Percentiles rank a stretch among this genome's conserved stretches.
Conservation (phyloP, 2,888 invertebrate genomes). For the Monopis laevigella region DNA sequence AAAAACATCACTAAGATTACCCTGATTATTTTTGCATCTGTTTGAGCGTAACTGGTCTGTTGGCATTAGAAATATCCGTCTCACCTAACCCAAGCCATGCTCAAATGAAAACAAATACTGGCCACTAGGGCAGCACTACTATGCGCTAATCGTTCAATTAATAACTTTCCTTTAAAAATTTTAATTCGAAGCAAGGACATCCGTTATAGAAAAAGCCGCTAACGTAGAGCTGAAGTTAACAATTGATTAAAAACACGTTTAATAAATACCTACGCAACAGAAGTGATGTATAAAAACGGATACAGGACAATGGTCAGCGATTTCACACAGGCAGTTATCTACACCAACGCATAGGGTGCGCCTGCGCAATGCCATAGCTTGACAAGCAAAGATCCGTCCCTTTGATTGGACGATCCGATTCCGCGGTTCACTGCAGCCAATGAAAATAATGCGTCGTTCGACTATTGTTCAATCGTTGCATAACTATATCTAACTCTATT, state of each 20-base stretch:
- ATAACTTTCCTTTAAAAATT: no score
- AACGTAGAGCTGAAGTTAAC: no score
- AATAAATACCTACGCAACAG: not conserved
- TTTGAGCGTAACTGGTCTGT: no score
- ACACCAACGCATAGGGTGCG: conserved; percentile 35
- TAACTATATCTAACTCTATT: conserved; percentile 35
- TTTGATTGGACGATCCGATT: conserved; percentile 41
- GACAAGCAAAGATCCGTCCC: conserved; percentile 55
- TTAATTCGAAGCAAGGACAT: no score
- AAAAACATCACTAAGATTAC: no score
- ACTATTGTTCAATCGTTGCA: conserved; percentile 29
- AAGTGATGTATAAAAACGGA: conserved; percentile 27
- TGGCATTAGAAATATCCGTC: no score
- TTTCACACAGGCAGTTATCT: conserved; percentile 26
- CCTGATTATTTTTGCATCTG: no score
- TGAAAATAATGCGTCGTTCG: conserved; percentile 21
- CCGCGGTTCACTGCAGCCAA: conserved; percentile 40
- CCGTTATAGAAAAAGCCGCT: no score
- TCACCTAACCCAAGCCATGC: no score
- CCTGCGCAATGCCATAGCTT: conserved; percentile 48
- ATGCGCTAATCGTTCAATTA: no score
- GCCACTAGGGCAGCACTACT: no score
- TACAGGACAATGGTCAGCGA: conserved; percentile 34
- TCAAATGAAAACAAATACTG: no score
- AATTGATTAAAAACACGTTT: conserved; percentile 1